Percentiles rank a stretch among this genome's conserved stretches.
phyloP scores from a whole-genome alignment of 2,797 vertebrate genomes.

The Spea hammondii region DNA sequence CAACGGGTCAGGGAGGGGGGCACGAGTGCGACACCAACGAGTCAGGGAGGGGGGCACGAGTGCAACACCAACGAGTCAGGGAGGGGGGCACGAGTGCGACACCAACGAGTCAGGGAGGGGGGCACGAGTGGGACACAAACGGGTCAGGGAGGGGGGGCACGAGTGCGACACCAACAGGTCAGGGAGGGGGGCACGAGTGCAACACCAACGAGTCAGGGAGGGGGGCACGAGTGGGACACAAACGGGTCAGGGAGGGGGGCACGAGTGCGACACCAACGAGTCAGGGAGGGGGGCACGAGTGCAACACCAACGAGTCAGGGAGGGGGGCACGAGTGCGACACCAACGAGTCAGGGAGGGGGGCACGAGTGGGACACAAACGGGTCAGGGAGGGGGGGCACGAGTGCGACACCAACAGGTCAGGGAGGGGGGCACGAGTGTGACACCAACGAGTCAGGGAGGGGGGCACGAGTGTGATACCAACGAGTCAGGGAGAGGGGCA shows the following conservation, averaged over 20 bases:
- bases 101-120: no score
- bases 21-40: no score
- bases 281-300: background rate
- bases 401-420: background rate
- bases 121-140: no score
- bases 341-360: no score
- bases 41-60: no score
- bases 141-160: background rate
- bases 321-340: no score
- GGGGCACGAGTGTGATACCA: no score
- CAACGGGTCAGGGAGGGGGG: no score
- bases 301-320: no score
- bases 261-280: background rate
- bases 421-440: no score
- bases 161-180: no score
- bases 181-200: background rate
- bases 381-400: background rate
- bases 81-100: background rate
- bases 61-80: background rate
- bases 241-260: background rate
- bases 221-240: background rate
- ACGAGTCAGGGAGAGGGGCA: background rate
- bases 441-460: background rate
- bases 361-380: background rate
- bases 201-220: background rate